Percentiles rank a stretch among this genome's conserved stretches.
Evolutionary conservation across 2,113 vertebrate species (phyloP).

Genomic region (Varanus salvator): DNA sequence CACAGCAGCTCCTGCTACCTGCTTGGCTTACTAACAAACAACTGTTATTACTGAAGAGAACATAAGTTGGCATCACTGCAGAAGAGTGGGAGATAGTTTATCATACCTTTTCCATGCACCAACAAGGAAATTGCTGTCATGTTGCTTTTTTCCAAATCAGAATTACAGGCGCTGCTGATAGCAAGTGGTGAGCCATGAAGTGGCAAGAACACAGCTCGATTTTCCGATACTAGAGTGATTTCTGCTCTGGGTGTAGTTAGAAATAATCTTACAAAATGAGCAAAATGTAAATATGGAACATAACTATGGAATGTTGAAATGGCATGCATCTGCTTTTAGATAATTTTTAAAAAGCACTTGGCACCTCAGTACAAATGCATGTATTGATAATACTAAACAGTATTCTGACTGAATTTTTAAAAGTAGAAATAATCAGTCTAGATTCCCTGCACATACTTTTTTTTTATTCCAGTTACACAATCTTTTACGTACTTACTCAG

Average conservation of each 20-base stretch:
- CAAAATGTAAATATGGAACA: conserved; percentile 35
- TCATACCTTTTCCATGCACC: conserved; percentile 19
- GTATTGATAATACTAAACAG: not conserved
- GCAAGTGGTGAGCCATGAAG: conserved; percentile 34
- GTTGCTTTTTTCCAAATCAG: conserved; percentile 38
- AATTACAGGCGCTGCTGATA: conserved; percentile 8
- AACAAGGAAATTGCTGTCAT: conserved; percentile 47
- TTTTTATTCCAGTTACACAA: not conserved
- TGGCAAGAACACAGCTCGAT: not conserved
- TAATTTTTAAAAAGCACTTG: not conserved
- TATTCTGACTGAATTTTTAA: not conserved
- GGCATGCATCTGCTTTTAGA: not conserved
- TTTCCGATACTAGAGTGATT: conserved; percentile 45
- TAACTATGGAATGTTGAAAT: not conserved
- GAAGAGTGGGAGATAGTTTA: conserved; percentile 28
- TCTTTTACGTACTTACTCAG: not conserved
- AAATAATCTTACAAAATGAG: conserved; percentile 42
- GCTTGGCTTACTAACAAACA: conserved; percentile 35
- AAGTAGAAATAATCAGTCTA: not conserved
- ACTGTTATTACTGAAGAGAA: conserved; percentile 38
- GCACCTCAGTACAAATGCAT: not conserved
- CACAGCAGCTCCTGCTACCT: conserved; percentile 14
- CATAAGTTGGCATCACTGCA: conserved; percentile 37
- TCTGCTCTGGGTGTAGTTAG: conserved; percentile 22
- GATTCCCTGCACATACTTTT: not conserved